These are phyloP conservation scores for Tipula unca DNA, from an alignment of 2,888 invertebrate genomes.

Conservation along the genomic window DNA sequence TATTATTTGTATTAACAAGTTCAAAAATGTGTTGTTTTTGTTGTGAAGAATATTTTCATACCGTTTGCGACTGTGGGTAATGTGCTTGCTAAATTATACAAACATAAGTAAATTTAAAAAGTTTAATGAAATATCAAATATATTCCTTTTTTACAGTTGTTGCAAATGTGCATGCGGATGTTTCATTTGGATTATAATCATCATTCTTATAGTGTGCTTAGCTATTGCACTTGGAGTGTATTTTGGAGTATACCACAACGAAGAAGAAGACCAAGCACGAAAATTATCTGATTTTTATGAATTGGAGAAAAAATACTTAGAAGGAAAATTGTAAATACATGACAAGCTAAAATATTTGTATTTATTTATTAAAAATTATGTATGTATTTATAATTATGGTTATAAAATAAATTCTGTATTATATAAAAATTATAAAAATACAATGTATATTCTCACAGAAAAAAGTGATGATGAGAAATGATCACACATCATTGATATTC, in stretches of 20 bases:
- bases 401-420: too few species aligned
- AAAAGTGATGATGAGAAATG: too few species aligned
- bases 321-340: neutral
- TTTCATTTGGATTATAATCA: neutral
- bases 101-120: neutral
- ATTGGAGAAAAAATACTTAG: neutral
- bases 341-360: neutral
- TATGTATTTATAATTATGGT: neutral
- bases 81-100: neutral
- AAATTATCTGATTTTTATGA: neutral
- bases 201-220: neutral
- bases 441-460: too few species aligned
- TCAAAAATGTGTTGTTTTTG: neutral
- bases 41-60: neutral
- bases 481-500: too few species aligned
- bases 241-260: neutral
- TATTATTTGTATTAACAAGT: neutral
- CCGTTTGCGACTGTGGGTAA: neutral
- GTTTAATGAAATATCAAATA: neutral
- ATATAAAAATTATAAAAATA: too few species aligned
- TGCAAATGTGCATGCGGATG: conserved; percentile 9
- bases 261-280: neutral
- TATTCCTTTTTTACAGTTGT: neutral
- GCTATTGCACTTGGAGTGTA: neutral
- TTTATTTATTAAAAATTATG: neutral